phyloP scores from a whole-genome alignment of 2,797 vertebrate genomes.

The Falco concolor region DNA sequence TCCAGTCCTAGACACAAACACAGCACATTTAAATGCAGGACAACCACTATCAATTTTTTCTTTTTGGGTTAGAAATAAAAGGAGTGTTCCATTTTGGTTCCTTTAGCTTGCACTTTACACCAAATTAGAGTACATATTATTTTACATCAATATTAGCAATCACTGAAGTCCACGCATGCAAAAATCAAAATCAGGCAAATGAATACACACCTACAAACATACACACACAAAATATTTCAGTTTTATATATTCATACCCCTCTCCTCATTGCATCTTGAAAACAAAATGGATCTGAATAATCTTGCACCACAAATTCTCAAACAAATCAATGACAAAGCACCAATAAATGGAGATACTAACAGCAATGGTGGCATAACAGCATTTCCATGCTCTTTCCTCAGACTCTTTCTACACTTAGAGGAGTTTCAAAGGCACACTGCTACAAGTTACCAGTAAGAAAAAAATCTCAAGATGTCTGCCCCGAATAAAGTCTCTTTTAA shows the following conservation, averaged over 20 bases:
- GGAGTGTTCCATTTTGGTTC: neutral
- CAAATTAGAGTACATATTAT: neutral
- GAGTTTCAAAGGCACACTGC: neutral
- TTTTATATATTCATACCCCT: neutral
- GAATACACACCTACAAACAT: neutral
- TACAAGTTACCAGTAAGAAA: slow-evolving; percentile 2
- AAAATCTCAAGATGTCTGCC: slow-evolving; percentile 24
- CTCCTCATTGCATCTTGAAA: neutral
- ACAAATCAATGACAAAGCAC: neutral
- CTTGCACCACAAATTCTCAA: neutral
- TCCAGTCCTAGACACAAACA: neutral
- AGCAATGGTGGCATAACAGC: neutral
- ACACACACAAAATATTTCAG: neutral
- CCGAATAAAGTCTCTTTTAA: slow-evolving; percentile 42
- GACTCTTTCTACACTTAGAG: neutral
- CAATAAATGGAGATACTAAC: neutral
- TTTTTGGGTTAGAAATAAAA: neutral
- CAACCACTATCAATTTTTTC: neutral
- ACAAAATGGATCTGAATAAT: neutral
- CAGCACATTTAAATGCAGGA: neutral
- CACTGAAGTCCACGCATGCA: neutral
- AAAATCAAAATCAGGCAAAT: neutral
- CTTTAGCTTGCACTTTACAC: neutral
- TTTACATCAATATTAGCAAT: neutral
- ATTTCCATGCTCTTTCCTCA: neutral